Evolutionary conservation across 2,888 invertebrate species (phyloP).

Genomic region (Cremastinae sp.): DNA sequence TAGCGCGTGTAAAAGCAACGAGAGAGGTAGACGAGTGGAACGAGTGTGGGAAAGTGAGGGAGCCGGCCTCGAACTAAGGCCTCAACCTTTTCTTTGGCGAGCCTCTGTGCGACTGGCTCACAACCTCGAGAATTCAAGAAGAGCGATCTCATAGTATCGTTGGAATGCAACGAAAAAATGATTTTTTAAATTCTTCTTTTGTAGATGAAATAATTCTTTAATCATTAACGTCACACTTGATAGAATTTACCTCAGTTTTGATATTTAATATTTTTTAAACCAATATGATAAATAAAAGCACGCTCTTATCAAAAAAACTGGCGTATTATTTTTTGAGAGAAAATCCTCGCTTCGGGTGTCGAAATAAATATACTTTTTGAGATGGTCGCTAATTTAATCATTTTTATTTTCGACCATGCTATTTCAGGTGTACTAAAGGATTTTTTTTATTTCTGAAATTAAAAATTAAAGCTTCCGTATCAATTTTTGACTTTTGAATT

Average conservation of each 20-base stretch:
- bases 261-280: not conserved
- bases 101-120: conserved; percentile 39
- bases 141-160: no score
- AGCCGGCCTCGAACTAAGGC: conserved; percentile 78
- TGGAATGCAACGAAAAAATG: no score
- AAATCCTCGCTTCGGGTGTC: not conserved
- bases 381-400: conserved; percentile 21
- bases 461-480: not conserved
- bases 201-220: no score
- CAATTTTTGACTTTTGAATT: not conserved
- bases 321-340: conserved; percentile 12
- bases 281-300: conserved; percentile 13
- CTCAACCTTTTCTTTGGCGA: conserved; percentile 76
- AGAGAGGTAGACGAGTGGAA: conserved; percentile 62
- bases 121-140: no score
- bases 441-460: conserved; percentile 14
- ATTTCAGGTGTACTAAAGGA: conserved; percentile 18
- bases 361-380: conserved; percentile 29
- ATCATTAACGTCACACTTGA: no score
- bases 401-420: conserved; percentile 7
- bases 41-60: conserved; percentile 78
- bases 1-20: conserved; percentile 20
- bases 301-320: not conserved
- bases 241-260: no score
- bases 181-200: no score